Evolutionary conservation across 2,113 vertebrate genomes (phyloP), one percentile per base, ranked within the genome.

Genomic region (Petromus typicus): DNA sequence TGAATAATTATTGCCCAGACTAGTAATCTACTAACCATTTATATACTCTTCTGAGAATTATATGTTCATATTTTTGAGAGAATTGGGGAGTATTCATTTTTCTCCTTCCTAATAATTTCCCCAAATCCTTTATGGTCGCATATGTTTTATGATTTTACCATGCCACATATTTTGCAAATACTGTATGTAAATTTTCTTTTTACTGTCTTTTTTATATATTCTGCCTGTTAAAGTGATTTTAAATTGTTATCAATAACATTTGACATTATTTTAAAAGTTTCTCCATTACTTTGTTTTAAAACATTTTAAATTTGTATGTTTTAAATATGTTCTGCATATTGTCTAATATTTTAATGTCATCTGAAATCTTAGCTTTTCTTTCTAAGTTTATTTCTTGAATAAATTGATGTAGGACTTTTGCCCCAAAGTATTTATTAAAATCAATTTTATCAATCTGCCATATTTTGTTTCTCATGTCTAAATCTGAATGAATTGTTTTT

Each of bases 141-240:
- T 25, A 37, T 17, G 2, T 25, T 37, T 23, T 40, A 18, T 16
- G 27, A 89, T 82, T 85, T 81, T 17, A 63, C 27, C 27, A 34
- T 48, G 30, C 2, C 61, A n/a, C 11, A 18, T 9, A 2, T 20
- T 59, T 67, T 57, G 51, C 7, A 76, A 67, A 59, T 63, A 79
- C 25, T 66, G 18, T 18, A 6, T 43, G 48, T 59, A 93, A 93
- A 78, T 34, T 37, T 20, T 34, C 4, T 48, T 54, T 71, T 71
- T 61, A n/a, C n/a, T 45, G 0, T 43, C 20, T 73, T 78, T 83
- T 71, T 30, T 48, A 12, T 10, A 51, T 79, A 71, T 79, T 45
- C n/a, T 40, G 2, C 16, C n/a, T n/a, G 69, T 69, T 81, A 82
- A 91, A 93, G 75, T 85, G 2, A 32, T 37, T 89, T 95, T 91